Evolutionary conservation across 2,797 vertebrate species (phyloP), one percentile per base, ranked within the genome.

Genomic region (Anguilla megastoma): DNA sequence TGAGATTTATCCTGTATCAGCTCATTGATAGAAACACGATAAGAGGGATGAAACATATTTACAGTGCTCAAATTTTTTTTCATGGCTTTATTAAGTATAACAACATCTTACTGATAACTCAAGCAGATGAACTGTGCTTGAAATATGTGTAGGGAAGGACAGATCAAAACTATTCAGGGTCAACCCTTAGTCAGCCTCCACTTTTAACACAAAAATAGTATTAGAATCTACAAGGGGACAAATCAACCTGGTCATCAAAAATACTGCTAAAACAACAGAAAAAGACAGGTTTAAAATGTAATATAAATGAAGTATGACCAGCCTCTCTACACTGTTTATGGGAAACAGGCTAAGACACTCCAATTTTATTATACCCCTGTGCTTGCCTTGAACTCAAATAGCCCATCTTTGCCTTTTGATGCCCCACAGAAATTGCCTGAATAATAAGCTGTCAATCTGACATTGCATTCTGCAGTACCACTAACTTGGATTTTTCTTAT

Each of bases 1-100:
- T 56, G 48, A 24, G 82, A 50, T 50, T 36, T 18, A 56, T 87
- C 69, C 86, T 58, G 71, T 27, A 45, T 33, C 54, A 79, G 33
- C 86, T 86, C 54, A 52, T 27, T 80, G 71, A 79, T 41, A 87
- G 30, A 87, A 60, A 82, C 74, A 83, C 33, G 83, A 87, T 88
- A 9, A 85, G 27, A 48, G 79, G 87, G 82, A 69, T 71, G 30
- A 21, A 3, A 88, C 33, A 33, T 74, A 58, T 74, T 74, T 41
- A 87, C 54, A 69, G 45, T 54, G 87, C 27, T 21, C 8, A 12
- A 8, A 71, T 63, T 85, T 33, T 27, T 12, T 45, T 41, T 16
- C 56, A 63, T 50, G 54, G 85, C 66, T 36, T 88, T 45, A 85
- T 45, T 56, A 76, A 84, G 56, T 60, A 33, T 87, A 71, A 76